A percentile compares a stretch with the other conserved stretches of the same genome.
These are phyloP conservation scores for Drosophila anceps DNA, from an alignment of 2,888 invertebrate genomes.

Conservation along the genomic window DNA sequence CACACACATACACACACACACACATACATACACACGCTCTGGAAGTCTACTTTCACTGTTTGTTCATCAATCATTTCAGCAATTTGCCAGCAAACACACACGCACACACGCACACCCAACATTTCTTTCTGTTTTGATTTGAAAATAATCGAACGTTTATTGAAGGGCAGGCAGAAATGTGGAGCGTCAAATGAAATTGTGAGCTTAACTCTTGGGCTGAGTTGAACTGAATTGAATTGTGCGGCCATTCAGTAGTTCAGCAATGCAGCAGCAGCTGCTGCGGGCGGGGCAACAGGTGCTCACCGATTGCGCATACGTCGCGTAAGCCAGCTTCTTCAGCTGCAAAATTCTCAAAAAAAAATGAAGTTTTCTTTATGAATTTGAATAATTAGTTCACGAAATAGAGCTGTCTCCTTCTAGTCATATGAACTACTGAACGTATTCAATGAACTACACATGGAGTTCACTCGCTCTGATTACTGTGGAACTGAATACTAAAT, in stretches of 20 bases:
- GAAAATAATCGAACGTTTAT: conserved; percentile 25
- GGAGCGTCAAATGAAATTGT: conserved; percentile 1
- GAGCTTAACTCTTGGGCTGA: not conserved
- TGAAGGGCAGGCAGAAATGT: conserved; percentile 15
- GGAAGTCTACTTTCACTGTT: conserved; percentile 40
- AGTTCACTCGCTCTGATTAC: not conserved
- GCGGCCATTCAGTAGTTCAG: not conserved
- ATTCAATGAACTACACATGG: not conserved
- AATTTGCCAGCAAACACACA: conserved; percentile 32
- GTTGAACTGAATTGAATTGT: conserved; percentile 13
- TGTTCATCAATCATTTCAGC: conserved; percentile 54
- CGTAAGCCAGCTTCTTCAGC: not conserved
- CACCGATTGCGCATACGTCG: conserved; percentile 34
- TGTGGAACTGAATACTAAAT: not conserved
- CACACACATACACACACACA: not conserved
- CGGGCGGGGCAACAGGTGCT: conserved; percentile 35
- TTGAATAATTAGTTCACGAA: not conserved
- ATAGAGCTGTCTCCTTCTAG: not conserved
- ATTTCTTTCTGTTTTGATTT: conserved; percentile 28
- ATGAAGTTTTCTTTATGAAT: not conserved
- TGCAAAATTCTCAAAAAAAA: not conserved
- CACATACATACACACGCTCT: not conserved
- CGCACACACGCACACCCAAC: not conserved
- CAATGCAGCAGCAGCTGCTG: not conserved
- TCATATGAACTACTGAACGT: not conserved